Percentiles rank a stretch among this genome's conserved stretches.
These are phyloP conservation scores for Chloropsis cyanopogon DNA, from an alignment of 2,113 vertebrate species.

Conservation along the genomic window DNA sequence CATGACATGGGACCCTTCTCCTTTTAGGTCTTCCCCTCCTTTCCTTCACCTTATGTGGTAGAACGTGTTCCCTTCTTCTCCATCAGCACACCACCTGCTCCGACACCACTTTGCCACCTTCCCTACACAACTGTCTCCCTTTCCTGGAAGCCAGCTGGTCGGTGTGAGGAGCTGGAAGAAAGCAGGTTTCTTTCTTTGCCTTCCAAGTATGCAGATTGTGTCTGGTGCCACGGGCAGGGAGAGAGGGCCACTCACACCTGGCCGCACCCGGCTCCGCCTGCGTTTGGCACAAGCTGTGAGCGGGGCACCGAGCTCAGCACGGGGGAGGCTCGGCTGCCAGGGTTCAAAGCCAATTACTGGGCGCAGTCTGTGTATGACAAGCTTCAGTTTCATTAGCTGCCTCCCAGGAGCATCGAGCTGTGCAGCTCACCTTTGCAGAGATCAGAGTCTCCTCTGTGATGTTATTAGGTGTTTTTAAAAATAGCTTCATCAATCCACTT, in stretches of 20 bases:
- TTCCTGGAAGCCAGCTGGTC: neutral
- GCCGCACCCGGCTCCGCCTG: rapidly evolving
- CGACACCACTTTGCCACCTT: rapidly evolving
- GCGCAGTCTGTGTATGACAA: neutral
- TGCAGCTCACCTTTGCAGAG: neutral
- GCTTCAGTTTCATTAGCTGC: conserved; percentile 34
- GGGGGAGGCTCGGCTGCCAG: neutral
- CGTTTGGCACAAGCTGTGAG: neutral
- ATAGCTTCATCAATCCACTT: conserved; percentile 26
- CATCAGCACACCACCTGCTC: neutral
- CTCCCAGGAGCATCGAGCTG: neutral
- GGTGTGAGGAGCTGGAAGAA: neutral
- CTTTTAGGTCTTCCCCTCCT: neutral
- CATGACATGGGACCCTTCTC: neutral
- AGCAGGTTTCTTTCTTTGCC: neutral
- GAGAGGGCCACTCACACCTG: rapidly evolving
- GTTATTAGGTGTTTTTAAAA: conserved; percentile 45
- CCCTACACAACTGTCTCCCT: neutral
- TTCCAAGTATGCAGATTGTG: neutral
- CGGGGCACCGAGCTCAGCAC: neutral
- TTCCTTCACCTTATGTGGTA: neutral
- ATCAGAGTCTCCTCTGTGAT: conserved; percentile 23
- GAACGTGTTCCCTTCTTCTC: neutral
- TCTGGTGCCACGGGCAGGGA: neutral
- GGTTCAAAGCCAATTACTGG: conserved; percentile 3